These are phyloP conservation scores for Actias luna DNA, from an alignment of 2,888 invertebrate species.

Conservation along the genomic window DNA sequence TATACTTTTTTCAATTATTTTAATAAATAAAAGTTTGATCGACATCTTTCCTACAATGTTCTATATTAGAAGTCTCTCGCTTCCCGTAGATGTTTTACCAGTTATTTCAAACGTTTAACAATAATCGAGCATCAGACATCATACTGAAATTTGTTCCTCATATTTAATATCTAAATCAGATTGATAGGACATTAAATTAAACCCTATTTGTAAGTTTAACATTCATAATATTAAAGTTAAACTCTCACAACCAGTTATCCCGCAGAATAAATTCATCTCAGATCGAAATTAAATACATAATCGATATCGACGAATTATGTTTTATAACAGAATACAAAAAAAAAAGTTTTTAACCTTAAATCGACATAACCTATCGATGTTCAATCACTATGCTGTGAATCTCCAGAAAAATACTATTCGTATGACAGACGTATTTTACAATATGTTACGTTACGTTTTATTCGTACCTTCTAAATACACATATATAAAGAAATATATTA, in stretches of 20 bases:
- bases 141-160: not conserved
- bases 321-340: not conserved
- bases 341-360: not conserved
- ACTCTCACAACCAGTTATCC: not conserved
- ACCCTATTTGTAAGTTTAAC: not conserved
- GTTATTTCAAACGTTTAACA: no score
- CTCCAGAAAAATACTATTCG: slow-evolving; percentile 6
- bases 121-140: not conserved
- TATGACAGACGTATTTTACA: no score
- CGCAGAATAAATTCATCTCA: not conserved
- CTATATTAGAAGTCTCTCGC: no score
- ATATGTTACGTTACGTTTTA: no score
- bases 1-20: not conserved
- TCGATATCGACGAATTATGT: not conserved
- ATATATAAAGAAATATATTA: no score
- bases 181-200: not conserved
- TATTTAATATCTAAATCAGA: not conserved
- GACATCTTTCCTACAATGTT: no score
- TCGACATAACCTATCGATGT: slow-evolving; percentile 4
- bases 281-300: not conserved
- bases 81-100: not conserved
- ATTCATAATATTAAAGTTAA: not conserved
- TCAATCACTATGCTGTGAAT: not conserved
- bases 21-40: not conserved
- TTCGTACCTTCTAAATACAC: no score